Evolutionary conservation across 2,888 invertebrate genomes (phyloP), one percentile per base, ranked within the genome.

Genomic region (Xestia xanthographa): DNA sequence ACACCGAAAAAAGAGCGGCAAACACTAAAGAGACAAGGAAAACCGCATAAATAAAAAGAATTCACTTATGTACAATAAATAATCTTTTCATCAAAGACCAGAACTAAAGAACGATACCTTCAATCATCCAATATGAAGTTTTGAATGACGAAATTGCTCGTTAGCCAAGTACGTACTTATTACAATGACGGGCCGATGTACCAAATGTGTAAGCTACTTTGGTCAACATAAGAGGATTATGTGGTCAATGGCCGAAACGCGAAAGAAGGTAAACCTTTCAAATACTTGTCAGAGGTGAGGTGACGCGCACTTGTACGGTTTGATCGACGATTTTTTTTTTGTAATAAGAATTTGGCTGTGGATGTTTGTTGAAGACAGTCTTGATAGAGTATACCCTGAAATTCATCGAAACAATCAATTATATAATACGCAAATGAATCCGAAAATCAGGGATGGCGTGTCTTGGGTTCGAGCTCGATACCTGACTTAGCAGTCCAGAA

Each of bases 211-310:
- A 83, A 87, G 88, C 88, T 81, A 88, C 88, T 88, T 87, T 85
- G 87, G 80, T 80, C 78, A 76, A 72, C 74, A 70, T 88, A 87
- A 91, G 89, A 84, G 87, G 91, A 90, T 91, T 91, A 91, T 38
- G 48, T 79, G 89, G 91, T 91, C 88, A 91, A 89, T 80, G 89
- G 82, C 88, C 90, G 88, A 79, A 69, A 66, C 70, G 85, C 79
- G 82, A 87, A 87, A 88, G 88, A 82, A 83, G 81, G 81, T 77
- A 88, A 87, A 87, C 88, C 91, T 88, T 90, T 87, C 80, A 87
- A 88, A 87, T 90, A 84, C 88, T 85, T 80, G 83, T 83, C 74
- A 82, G 72, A 87, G 86, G 84, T 84, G 83, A 80, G 86, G 84
- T 84, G 83, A 80, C 82, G 68, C 63, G 86, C 87, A 86, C 82